These are phyloP conservation scores for Candidula unifasciata DNA, from an alignment of 2,888 invertebrate species.

Conservation along the genomic window DNA sequence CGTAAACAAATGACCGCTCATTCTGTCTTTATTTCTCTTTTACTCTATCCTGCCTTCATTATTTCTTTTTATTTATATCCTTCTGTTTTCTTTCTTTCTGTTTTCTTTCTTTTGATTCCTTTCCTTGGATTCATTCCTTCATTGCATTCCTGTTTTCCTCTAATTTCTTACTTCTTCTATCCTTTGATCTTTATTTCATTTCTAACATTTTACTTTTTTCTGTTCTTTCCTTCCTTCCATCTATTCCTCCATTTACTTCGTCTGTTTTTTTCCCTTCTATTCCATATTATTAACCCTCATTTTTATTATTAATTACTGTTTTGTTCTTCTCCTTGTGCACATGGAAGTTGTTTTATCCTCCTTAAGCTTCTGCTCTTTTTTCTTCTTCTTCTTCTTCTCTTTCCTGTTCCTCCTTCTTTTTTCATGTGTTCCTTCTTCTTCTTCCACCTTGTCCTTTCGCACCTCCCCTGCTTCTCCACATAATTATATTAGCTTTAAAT, in stretches of 20 bases:
- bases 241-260: constrained; percentile 10
- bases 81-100: constrained; percentile 12
- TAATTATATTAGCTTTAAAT: no score
- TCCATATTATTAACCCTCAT: constrained; percentile 11
- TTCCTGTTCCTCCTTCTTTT: no score
- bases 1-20: no score
- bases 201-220: constrained; percentile 28
- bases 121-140: constrained; percentile 39
- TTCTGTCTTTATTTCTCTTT: constrained; percentile 38
- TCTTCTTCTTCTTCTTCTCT: no score
- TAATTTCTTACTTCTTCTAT: constrained; percentile 30
- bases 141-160: no score
- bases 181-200: constrained; percentile 9
- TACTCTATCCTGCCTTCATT: constrained; percentile 33
- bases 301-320: neutral
- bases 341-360: no score
- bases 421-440: no score
- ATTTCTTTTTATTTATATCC: constrained; percentile 39
- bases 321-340: no score
- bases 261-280: constrained; percentile 21
- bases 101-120: constrained; percentile 7
- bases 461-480: no score
- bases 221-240: constrained; percentile 21
- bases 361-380: no score
- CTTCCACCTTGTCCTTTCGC: no score